Conservation (phyloP, 2,888 invertebrate species). For the Masnerella sp. region DNA sequence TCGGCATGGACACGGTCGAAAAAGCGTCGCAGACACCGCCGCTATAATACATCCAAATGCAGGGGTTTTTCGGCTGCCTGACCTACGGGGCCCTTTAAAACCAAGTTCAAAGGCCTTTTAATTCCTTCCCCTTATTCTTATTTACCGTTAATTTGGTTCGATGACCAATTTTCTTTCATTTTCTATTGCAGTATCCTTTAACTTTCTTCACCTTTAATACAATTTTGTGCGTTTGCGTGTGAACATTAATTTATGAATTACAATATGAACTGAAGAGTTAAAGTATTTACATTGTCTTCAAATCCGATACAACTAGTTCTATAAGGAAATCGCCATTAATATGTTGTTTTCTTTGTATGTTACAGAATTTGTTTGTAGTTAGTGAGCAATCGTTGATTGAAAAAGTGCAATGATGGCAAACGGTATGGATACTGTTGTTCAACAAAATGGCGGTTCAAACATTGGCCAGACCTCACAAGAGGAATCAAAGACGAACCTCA, state of each 20-base stretch:
- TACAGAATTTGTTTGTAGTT: conserved; percentile 76
- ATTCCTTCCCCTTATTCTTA: conserved; percentile 44
- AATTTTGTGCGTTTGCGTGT: no score
- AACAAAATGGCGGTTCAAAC: conserved; percentile 88
- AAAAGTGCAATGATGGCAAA: conserved; percentile 86
- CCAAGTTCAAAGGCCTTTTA: conserved; percentile 72
- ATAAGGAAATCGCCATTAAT: no score
- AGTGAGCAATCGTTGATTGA: conserved; percentile 67
- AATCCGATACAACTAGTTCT: no score
- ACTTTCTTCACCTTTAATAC: no score
- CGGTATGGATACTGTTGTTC: conserved; percentile 87
- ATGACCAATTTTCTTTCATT: no score
- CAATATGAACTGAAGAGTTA: no score
- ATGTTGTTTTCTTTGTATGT: conserved; percentile 49
- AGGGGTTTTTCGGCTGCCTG: conserved; percentile 21
- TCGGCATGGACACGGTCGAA: conserved; percentile 31
- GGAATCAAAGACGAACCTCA: conserved; percentile 98
- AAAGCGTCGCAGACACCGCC: conserved; percentile 13
- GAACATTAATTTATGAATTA: no score
- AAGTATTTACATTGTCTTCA: no score
- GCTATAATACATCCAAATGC: conserved; percentile 19
- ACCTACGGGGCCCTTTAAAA: conserved; percentile 78
- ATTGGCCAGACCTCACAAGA: conserved; percentile 83
- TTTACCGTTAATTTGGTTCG: no score
- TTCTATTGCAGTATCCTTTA: no score